Evolutionary conservation across 2,113 vertebrate genomes (phyloP), one percentile per base, ranked within the genome.

Genomic region (Poecile atricapillus): DNA sequence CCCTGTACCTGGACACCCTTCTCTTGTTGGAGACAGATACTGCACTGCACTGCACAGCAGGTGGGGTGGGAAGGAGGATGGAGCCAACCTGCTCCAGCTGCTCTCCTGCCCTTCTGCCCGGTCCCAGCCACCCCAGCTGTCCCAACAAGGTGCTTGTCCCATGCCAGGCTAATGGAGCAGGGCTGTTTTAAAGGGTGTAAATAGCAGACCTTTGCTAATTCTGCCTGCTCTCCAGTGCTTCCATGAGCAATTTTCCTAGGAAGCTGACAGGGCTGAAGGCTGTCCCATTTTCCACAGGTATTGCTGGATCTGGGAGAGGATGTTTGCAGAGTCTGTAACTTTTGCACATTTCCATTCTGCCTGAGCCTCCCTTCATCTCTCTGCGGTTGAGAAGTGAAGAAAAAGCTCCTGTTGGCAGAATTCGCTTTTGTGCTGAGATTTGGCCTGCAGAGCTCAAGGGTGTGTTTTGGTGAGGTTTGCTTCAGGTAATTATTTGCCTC

Each of bases 201-300:
- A 13, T 7, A 77, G 50, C 53, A 90, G 71, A 16, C 16, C 5
- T 76, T 69, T 1, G 5, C 59, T 92, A 39, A 85, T 90, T 79
- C 71, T 75, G 62, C 4, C 2, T 90, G 58, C 3, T 3, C 6
- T 60, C 22, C 8, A 10, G 47, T 50, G 33, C 75, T 93, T 93
- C 91, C 70, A 59, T 63, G 43, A 71, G 64, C 37, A 76, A 9
- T 89, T 95, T 95, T 88, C 71, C 86, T 53, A 71, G 68, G 89
- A 69, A 83, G 64, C 63, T 56, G 53, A 53, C 44, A 64, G 67
- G 67, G 23, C 76, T 95, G 86, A 86, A 77, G 71, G 76, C 89
- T 83, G 74, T 82, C 89, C 70, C 62, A 41, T 89, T 95, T 96
- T 92, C 91, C 83, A 86, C 83, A 89, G 91, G 83, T 94, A 15